Base-by-base conservation (phyloP, 2,888 invertebrate species). In the Urechis unicinctus region DNA sequence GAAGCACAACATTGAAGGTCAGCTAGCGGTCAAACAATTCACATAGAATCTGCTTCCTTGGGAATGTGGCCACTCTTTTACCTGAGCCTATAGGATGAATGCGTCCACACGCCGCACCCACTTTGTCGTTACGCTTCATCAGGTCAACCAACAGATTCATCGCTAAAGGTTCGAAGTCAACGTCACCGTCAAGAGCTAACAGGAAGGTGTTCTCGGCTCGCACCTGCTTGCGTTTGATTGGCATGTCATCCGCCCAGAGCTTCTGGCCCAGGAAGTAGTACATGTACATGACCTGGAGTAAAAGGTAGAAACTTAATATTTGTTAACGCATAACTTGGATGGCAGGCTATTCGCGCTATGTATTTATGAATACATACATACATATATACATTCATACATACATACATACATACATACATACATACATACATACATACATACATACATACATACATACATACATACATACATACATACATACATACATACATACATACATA, bases 61-160 rank as follows among this genome's bases (percentile, higher is more conserved):
- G 9, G 36, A 36, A 13, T 9, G 36, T 2, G 29, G 21, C 21
- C 28, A n/a, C n/a, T n/a, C n/a, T n/a, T 24, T 43, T 71, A 82
- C 83, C 90, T 42, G 88, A 87, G 30, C 96, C 96, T 51, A 96
- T 88, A 1, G 97, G 97, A 81, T 97, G 96, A 78, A 97, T 97
- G 70, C 97, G 88, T 49, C 97, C 96, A 78, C 97, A 97, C 44
- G 96, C 96, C 44, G 97, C 96, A 51, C 96, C 95, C 50, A 96
- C 82, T 75, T 92, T 91, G 67, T 88, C 86, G 73, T 96, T 95
- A 77, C 95, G 95, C 79, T 95, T 95, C 96, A 97, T 96, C 75
- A 96, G 85, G 84, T 97, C 96, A 30, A 97, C 88, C 49, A 97
- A 83, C 56, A 97, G 81, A 64, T 92, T 86, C 0, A 97, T 95